phyloP scores from a whole-genome alignment of 2,797 vertebrate genomes.

The Peromyscus attwateri region DNA sequence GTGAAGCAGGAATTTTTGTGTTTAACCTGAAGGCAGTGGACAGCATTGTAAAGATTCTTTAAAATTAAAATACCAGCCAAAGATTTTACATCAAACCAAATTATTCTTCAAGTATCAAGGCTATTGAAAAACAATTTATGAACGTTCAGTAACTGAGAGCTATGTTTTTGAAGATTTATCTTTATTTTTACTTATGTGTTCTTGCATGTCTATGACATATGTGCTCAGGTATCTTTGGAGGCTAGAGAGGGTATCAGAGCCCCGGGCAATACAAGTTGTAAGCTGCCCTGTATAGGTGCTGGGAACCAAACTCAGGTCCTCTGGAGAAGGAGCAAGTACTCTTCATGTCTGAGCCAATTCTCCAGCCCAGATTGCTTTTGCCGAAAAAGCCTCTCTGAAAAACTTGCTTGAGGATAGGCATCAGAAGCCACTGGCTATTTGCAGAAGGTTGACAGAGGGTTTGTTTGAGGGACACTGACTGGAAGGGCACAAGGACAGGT shows the following conservation, averaged over 20 bases:
- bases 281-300: not conserved
- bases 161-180: not conserved
- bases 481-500: not conserved
- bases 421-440: not conserved
- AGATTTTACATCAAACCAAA: constrained; percentile 40
- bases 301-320: not conserved
- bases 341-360: not conserved
- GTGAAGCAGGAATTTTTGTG: constrained; percentile 30
- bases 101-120: not conserved
- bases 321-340: not conserved
- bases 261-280: not conserved
- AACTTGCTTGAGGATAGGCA: not conserved
- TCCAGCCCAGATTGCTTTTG: not conserved
- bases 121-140: not conserved
- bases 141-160: not conserved
- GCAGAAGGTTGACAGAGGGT: not conserved
- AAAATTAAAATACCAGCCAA: constrained; percentile 26
- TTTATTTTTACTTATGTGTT: not conserved
- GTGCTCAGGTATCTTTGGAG: not conserved
- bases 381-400: constrained; percentile 17
- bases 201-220: not conserved
- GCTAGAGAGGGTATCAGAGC: not conserved
- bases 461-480: not conserved
- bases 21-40: not conserved
- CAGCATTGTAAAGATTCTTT: not conserved